These are phyloP conservation scores for Acanthurus tractus DNA, from an alignment of 2,797 vertebrate species.

Conservation along the genomic window DNA sequence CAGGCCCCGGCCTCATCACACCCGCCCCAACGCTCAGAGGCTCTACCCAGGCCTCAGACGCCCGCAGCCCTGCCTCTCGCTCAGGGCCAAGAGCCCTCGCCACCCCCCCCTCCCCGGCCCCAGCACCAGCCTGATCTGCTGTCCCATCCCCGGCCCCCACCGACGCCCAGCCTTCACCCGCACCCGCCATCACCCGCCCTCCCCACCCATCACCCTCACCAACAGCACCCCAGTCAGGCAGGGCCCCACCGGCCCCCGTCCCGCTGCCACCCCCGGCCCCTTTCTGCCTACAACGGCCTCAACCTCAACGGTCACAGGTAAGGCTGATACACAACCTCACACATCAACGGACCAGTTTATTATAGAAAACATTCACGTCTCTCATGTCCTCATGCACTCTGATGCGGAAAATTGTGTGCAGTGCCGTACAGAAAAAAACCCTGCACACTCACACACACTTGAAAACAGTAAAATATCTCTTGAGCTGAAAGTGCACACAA, in stretches of 20 bases:
- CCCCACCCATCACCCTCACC: conserved; percentile 82
- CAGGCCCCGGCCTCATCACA: conserved; percentile 83
- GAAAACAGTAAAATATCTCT: conserved; percentile 57
- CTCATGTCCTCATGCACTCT: conserved; percentile 16
- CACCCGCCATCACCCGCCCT: conserved; percentile 85
- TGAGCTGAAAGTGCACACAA: conserved; percentile 47
- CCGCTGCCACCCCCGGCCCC: conserved; percentile 87
- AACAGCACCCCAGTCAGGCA: conserved; percentile 85
- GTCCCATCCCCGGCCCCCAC: conserved; percentile 79
- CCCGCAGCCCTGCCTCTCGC: conserved; percentile 81
- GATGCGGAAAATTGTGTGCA: conserved; percentile 24
- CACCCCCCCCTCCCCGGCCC: conserved; percentile 70
- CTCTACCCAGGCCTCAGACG: conserved; percentile 78
- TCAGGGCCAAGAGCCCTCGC: conserved; percentile 80
- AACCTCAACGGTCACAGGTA: conserved; percentile 96
- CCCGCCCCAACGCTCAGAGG: conserved; percentile 77
- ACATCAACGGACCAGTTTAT: conserved; percentile 1
- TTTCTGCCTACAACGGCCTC: conserved; percentile 92
- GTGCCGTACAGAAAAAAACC: conserved; percentile 23
- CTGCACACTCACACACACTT: conserved; percentile 44
- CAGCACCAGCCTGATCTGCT: conserved; percentile 78
- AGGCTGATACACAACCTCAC: conserved; percentile 13
- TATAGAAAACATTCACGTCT: conserved; percentile 10
- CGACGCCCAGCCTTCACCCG: conserved; percentile 78
- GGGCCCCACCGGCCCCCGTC: conserved; percentile 87